Evolutionary conservation across 2,888 invertebrate species (phyloP).

Genomic region (Sphaeridia pumilis): DNA sequence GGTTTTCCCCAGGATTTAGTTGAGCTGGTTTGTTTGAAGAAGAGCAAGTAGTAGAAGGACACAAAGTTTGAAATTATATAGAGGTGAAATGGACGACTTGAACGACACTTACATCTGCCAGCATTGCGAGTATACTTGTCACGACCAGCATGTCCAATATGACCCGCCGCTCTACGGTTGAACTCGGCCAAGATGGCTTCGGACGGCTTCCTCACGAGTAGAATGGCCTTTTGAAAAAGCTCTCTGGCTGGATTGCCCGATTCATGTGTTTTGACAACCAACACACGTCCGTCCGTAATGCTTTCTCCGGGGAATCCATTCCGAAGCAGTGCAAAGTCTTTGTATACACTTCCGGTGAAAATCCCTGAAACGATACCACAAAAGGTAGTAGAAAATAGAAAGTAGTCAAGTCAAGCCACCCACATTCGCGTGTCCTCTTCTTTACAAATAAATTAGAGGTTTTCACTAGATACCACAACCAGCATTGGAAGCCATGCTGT

Average conservation of each 20-base stretch:
- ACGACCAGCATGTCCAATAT: constrained; percentile 63
- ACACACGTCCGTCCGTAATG: constrained; percentile 59
- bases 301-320: constrained; percentile 72
- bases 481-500: too few relatives aligned
- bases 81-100: not conserved
- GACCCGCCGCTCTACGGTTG: constrained; percentile 66
- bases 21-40: too few relatives aligned
- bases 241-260: constrained; percentile 51
- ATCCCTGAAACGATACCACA: constrained; percentile 45
- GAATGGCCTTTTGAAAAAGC: constrained; percentile 53
- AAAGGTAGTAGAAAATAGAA: too few relatives aligned
- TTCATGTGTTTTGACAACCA: constrained; percentile 69
- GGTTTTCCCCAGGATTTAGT: too few relatives aligned
- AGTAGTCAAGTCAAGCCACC: too few relatives aligned
- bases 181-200: constrained; percentile 67
- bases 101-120: constrained; percentile 47
- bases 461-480: too few relatives aligned
- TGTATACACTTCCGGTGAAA: constrained; percentile 67
- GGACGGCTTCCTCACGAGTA: constrained; percentile 58
- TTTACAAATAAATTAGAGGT: not conserved
- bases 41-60: too few relatives aligned
- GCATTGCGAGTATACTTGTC: constrained; percentile 52
- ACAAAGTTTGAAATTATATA: too few relatives aligned
- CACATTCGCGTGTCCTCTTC: too few relatives aligned
- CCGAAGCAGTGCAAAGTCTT: constrained; percentile 62